These are phyloP conservation scores for Sebastiscus albofasciatus DNA, from an alignment of 2,797 vertebrate species.

Conservation along the genomic window DNA sequence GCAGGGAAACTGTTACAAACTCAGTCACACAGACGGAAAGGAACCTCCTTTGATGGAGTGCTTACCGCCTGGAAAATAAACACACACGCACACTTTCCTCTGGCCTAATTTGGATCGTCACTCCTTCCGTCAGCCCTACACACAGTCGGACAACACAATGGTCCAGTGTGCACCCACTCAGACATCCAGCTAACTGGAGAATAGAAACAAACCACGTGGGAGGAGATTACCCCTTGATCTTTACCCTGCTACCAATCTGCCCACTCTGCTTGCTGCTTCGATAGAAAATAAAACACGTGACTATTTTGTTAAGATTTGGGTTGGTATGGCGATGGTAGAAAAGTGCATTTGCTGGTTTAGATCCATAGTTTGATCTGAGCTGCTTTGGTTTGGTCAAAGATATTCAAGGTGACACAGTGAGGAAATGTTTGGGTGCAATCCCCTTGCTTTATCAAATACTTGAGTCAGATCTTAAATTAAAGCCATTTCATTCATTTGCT, in stretches of 20 bases:
- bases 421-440: not conserved
- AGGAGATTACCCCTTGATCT: conserved; percentile 10
- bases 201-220: conserved; percentile 9
- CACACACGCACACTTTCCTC: conserved; percentile 2
- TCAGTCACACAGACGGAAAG: conserved; percentile 2
- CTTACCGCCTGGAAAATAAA: conserved; percentile 29
- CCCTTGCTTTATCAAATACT: not conserved
- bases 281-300: not conserved
- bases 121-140: conserved; percentile 57
- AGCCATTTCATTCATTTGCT: not conserved
- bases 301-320: not conserved
- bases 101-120: conserved; percentile 64
- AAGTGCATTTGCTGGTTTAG: not conserved
- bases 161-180: conserved; percentile 65
- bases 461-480: not conserved
- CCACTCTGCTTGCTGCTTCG: conserved; percentile 4
- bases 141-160: conserved; percentile 57
- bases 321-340: not conserved
- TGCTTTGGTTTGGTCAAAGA: not conserved
- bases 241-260: conserved; percentile 17
- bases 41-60: not conserved
- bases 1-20: conserved; percentile 17
- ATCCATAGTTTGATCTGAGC: not conserved
- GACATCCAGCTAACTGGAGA: conserved; percentile 31
- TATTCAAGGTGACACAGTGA: not conserved